Evolutionary conservation across 2,888 invertebrate species (phyloP), one percentile per base, ranked within the genome.

Genomic region (Limenitis camilla): DNA sequence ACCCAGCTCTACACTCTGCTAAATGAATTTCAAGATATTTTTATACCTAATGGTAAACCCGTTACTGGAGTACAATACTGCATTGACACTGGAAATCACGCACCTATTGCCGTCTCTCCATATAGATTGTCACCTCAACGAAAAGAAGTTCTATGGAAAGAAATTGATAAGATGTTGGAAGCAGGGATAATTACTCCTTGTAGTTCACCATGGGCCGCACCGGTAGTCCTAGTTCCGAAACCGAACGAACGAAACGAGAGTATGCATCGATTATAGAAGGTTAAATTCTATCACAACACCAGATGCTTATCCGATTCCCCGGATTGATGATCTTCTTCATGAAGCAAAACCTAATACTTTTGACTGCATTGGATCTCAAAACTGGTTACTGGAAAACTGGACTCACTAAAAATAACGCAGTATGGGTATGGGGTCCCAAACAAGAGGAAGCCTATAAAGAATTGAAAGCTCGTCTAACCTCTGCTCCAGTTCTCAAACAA

Each of bases 261-360:
- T 75, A 4, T 74, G 76, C 49, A 55, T 74, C 2, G 73, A 75
- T 45, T 78, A 74, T 48, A 59, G 71, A 5, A 30, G 40, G 7
- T 45, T 62, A 0, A 65, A 64, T 38, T 38, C 56, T 0, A 52
- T 66, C 0, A 69, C 68, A 0, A 47, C 32, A 1, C 51, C 66
- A 29, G 62, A 65, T 62, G 30, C 61, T 59, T 80, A 80, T 46
- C 75, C 74, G 0, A 44, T 76, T 4, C 81, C 80, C 1, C 55
- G 72, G 7, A 74, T 79, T 27, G 80, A 80, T 32, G 69, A 70
- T 44, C 40, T 67, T 0, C 49, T 70, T 4, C 67, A 71, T 40
- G 55, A 62, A 9, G 64, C 69, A 0, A 68, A 67, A 41, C 61
- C 64, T 0, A 61, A 58, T 0, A 56, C 61, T 0, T 68, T 68